Base-by-base conservation (phyloP, 2,888 invertebrate species). In the Julus scanicus region DNA sequence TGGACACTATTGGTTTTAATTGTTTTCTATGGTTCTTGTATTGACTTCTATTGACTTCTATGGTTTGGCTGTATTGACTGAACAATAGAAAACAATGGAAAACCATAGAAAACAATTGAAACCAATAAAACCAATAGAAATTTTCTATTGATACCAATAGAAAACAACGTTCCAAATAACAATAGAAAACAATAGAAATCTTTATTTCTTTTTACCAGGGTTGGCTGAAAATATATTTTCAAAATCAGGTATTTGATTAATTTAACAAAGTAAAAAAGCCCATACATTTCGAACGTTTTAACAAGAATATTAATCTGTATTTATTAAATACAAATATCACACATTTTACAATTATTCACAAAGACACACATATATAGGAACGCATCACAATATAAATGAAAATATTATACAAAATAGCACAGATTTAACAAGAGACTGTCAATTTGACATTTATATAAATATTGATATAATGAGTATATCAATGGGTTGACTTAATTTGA, bases 251-350 rank as follows among this genome's bases (percentile, higher is more conserved):
- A n/a, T n/a, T n/a, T n/a, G n/a, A n/a, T n/a, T n/a, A 49, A 49
- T 53, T 53, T 53, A 53, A 49, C n/a, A 49, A 49, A 49, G 13
- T 49, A 53, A 17, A 53, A 53, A 53, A 71, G 29, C 29, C 8
- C 9, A 71, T 44, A 44, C 44, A 44, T 44, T 44, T 44, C 4
- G 44, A n/a, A 2, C 11, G 20, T n/a, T 71, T 71, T 71, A 71
- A 71, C 71, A 71, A 71, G 20, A 29, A 63, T 63, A 71, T 29
- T 71, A 6, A 9, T 20, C 63, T 63, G n/a, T 63, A 6, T 71
- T 29, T 71, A 71, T 71, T 71, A 71, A 20, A 29, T 71, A 71
- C n/a, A 71, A 29, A n/a, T 71, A 71, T 71, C 71, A 71, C 71
- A 71, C 71, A 29, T 29, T 71, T 20, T 29, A 71, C 71, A 71